These are phyloP conservation scores for Tenualosa ilisha DNA, from an alignment of 2,797 vertebrate genomes.

Conservation along the genomic window DNA sequence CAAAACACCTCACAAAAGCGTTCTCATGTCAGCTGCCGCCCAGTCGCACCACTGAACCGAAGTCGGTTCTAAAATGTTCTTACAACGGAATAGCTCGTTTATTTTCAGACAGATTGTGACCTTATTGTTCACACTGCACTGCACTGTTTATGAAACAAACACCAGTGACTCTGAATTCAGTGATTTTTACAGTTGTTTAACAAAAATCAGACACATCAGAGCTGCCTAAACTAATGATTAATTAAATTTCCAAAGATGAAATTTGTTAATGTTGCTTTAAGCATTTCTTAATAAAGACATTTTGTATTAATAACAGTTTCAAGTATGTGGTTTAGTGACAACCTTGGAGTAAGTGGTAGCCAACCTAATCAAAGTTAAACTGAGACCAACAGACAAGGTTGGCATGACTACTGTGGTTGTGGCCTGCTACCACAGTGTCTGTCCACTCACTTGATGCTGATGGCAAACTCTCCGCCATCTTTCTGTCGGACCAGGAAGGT, in stretches of 20 bases:
- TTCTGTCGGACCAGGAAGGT: constrained; percentile 91
- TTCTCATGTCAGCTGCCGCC: background rate
- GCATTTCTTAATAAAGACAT: background rate
- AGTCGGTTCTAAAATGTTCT: background rate
- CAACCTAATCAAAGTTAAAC: background rate
- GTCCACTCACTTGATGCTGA: constrained; percentile 88
- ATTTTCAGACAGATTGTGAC: background rate
- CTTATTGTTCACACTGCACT: background rate
- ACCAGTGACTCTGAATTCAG: too few species aligned
- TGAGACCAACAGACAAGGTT: background rate
- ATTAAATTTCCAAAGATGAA: too few species aligned
- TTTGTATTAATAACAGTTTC: too few species aligned
- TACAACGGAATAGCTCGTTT: background rate
- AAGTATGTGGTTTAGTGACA: too few species aligned
- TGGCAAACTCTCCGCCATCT: constrained; percentile 86
- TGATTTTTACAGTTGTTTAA: too few species aligned
- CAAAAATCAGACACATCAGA: background rate
- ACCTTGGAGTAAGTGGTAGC: too few species aligned
- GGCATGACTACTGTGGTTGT: background rate
- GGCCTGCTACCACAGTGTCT: background rate
- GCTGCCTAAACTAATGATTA: background rate
- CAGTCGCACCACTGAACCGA: background rate
- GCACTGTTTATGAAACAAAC: background rate
- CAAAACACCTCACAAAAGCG: background rate
- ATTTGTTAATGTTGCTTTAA: background rate